Evolutionary conservation across 1,140 invertebrate genomes (phyloP), one percentile per base, ranked within the genome.

Genomic region (Trialeurodes vaporariorum): DNA sequence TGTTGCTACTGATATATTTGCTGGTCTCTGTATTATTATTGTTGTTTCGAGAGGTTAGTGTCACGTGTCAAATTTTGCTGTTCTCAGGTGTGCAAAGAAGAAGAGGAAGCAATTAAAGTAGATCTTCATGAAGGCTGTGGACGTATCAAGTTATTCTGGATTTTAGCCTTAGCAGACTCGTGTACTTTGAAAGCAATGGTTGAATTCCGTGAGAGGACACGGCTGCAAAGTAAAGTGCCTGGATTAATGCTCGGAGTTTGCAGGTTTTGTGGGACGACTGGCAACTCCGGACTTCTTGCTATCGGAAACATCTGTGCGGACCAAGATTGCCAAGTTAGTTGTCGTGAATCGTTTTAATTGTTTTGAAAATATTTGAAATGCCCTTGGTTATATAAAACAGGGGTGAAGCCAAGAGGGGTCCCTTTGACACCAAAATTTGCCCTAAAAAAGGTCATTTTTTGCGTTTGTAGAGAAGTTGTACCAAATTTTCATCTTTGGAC

Each of bases 81-180:
- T n/a, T n/a, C n/a, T 1, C 24, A 70, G 69, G 87, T 94, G 0
- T 97, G 95, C 77, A 96, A 96, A 79, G 93, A 97, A 75, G 94
- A 97, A 75, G 93, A 96, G 76, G 93, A 95, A 76, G 92, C 93
- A 0, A 92, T 94, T 61, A 84, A 94, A 64, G 93, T 98, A 0
- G 94, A 98, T 78, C 82, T 97, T 13, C 95, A 98, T 76, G 95
- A 98, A 79, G 94, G 94, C 0, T 98, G 95, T 76, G 94, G 94
- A 0, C 83, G 95, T 63, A 95, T 91, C 0, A 98, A 98, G 76
- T 80, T 98, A 1, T 97, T 96, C 77, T 98, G 94, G 94, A 81
- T 98, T 0, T 81, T 98, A 72, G 87, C 94, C 1, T 78, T 98
- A 2, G 93, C 95, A 1, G 95, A 98, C 75, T 91, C 92, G 0